Conservation (phyloP, 2,113 vertebrate genomes). For the Carlito syrichta region DNA sequence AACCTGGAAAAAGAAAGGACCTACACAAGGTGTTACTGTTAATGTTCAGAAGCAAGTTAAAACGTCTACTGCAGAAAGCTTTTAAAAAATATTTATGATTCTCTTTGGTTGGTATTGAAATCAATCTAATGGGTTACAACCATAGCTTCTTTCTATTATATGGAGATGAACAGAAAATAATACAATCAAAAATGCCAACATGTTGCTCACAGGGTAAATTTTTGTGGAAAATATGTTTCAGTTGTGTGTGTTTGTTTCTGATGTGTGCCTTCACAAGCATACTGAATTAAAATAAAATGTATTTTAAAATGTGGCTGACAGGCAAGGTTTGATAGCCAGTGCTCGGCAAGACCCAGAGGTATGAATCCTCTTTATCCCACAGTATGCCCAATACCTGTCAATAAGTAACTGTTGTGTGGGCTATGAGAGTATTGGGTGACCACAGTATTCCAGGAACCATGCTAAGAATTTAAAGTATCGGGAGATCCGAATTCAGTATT, state of each 20-base stretch:
- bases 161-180: neutral
- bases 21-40: neutral
- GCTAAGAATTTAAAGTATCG: neutral
- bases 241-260: neutral
- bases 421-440: neutral
- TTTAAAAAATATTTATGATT: neutral
- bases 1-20: too few relatives aligned
- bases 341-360: neutral
- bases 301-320: neutral
- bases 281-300: neutral
- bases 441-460: neutral
- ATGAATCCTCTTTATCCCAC: neutral
- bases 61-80: neutral
- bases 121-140: neutral
- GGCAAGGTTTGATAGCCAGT: neutral
- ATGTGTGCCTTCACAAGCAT: neutral
- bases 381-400: neutral
- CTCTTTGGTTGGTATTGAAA: neutral
- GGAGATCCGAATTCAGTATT: neutral
- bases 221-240: neutral
- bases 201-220: neutral
- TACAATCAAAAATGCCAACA: neutral
- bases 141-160: neutral
- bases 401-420: neutral
- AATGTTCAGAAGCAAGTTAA: neutral